Evolutionary conservation across 2,113 vertebrate genomes (phyloP).

Genomic region (Aptenodytes forsteri): DNA sequence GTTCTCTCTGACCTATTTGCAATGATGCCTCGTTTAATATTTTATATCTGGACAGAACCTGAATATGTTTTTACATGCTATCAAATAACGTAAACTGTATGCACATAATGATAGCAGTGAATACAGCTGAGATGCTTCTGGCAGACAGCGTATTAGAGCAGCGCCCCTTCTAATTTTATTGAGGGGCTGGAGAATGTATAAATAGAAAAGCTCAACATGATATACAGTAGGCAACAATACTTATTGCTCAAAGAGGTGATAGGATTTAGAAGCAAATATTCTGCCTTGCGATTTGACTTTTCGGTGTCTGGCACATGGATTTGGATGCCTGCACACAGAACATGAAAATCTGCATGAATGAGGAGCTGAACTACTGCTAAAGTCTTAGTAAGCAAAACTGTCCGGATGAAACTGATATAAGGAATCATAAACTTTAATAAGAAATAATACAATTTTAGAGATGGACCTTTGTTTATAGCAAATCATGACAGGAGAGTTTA

Average conservation of each 20-base stretch:
- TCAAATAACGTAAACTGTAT: constrained; percentile 28
- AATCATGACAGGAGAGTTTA: neutral
- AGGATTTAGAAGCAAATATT: neutral
- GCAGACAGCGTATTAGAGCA: neutral
- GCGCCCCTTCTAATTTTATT: neutral
- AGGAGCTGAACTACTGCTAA: neutral
- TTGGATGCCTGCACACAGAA: neutral
- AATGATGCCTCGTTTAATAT: neutral
- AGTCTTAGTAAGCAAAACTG: neutral
- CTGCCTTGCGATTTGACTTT: neutral
- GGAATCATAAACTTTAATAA: neutral
- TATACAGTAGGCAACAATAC: neutral
- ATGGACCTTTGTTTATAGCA: neutral
- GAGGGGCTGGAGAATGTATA: neutral
- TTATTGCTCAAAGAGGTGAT: neutral
- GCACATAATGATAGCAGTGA: neutral
- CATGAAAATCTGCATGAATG: neutral
- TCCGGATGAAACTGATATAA: neutral
- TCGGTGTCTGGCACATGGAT: neutral
- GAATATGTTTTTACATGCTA: constrained; percentile 9
- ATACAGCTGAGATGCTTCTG: neutral
- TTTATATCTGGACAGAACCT: neutral
- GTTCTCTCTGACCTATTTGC: neutral
- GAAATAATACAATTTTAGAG: neutral
- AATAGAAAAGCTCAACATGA: neutral